Evolutionary conservation across 2,797 vertebrate genomes (phyloP), one percentile per base, ranked within the genome.

Genomic region (Molossus molossus): DNA sequence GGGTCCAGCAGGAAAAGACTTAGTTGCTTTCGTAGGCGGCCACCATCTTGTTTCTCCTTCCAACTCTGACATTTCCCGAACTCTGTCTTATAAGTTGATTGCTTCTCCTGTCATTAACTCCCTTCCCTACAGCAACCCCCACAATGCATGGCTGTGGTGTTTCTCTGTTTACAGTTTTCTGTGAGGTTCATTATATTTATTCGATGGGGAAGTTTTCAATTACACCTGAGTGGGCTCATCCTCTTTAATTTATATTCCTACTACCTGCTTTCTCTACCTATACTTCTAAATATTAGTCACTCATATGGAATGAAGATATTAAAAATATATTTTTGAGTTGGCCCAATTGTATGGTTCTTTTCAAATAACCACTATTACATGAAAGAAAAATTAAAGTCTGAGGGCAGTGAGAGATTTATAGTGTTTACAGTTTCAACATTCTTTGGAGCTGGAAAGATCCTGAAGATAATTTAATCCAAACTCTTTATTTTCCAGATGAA

Each of bases 281-380:
- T 58, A 37, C 58, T 72, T 94, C 73, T 72, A 92, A 92, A 75
- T 92, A 85, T 55, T 94, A 58, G 48, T 95, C 57, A 94, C 69
- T 29, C 92, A 37, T 20, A 21, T 62, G 53, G 64, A 86, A 70
- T 55, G 17, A 89, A 55, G 53, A 88, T 45, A 67, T 60, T 75
- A 72, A 90, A 85, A 96, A 92, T 53, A 69, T 81, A 73, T 3
- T 88, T 87, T 33, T 86, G 58, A 27, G 23, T 75, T 83, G 48
- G 10, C 58, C 29, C 65, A 76, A n/a, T 9, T 75, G 9, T 70
- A 50, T 13, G 21, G 69, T 40, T 90, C 45, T 80, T 80, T 94
- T 65, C 50, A 90, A 91, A 87, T 58, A 86, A 82, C n/a, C 82
- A 76, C n/a, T 79, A 67, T 50, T 90, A 27, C 45, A 58, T 92